Base-by-base conservation (phyloP, 2,113 vertebrate genomes). In the Pleuronectes platessa region DNA sequence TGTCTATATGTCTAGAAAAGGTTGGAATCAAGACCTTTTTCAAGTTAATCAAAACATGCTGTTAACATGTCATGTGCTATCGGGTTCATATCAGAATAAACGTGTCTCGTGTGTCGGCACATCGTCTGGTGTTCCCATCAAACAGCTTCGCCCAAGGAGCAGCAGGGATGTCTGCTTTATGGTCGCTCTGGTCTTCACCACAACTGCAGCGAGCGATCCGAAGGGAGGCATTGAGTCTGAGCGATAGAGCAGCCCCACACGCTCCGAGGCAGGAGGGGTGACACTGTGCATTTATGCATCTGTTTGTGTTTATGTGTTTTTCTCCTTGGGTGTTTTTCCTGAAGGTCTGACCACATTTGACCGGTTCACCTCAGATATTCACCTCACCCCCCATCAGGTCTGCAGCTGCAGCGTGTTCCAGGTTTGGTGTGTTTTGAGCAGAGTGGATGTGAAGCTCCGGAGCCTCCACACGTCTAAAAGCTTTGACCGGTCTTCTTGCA, bases 151-250 rank as follows among this genome's bases (percentile, higher is more conserved):
- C 31, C 31, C 6, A 31, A 31, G 31, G 31, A 7, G 42, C 53
- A 0, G 65, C 59, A 23, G 67, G 67, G 73, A 10, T 68, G 84
- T 86, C 79, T 60, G 71, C 67, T 91, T 88, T 86, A 87, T 72
- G 74, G 59, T 56, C 0, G 21, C 62, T 79, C 49, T 23, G 78
- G 62, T 68, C 15, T 4, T 12, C 59, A 55, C 68, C 55, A 20
- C 71, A 71, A n/a, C 0, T 1, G 60, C 60, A 71, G 60, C n/a
- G 0, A 56, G 60, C 20, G 24, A 23, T 71, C 85, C 81, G 37
- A 42, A 60, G 87, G 80, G 80, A 87, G 59, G 23, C 61, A 58
- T 72, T 56, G 26, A 12, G 74, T 60, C 54, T 76, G 60, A 86
- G 60, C 31, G 84, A 67, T 55, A 76, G 65, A 79, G 72, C 67